A percentile compares a stretch with the other conserved stretches of the same genome.
phyloP scores from a whole-genome alignment of 92 coral and sea anemone species.

The Umimayanthus kanabou region DNA sequence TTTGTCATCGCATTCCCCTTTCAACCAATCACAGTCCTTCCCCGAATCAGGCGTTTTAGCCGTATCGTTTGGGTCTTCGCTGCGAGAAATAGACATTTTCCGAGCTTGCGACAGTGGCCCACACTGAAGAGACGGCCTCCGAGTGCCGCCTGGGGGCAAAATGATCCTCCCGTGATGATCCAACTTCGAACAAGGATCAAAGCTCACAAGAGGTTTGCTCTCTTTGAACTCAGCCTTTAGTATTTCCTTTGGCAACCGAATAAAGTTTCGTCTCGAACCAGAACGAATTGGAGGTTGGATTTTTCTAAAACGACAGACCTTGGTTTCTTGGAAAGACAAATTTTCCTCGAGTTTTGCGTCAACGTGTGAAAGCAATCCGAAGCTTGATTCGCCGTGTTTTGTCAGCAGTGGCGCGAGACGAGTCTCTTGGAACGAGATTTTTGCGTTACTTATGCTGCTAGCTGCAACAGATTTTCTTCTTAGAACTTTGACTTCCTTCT shows the following conservation, averaged over 20 bases:
- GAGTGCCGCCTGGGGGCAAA: neutral
- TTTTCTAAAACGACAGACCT: slow-evolving; percentile 38
- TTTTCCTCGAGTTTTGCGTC: neutral
- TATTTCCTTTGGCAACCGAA: slow-evolving; percentile 53
- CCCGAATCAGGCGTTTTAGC: neutral
- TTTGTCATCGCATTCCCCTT: neutral
- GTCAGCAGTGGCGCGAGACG: neutral
- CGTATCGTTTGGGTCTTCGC: neutral
- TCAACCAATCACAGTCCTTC: neutral
- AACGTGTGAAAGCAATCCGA: neutral
- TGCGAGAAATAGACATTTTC: neutral
- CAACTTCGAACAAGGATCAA: neutral
- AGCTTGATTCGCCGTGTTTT: neutral
- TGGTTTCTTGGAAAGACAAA: neutral
- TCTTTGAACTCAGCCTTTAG: slow-evolving; percentile 44
- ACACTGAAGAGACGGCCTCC: neutral
- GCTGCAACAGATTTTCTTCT: neutral
- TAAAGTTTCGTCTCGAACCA: slow-evolving; percentile 67
- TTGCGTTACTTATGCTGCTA: neutral
- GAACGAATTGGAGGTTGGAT: slow-evolving; percentile 67
- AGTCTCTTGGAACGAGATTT: neutral
- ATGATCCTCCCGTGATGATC: slow-evolving; percentile 15
- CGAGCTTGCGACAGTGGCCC: neutral
- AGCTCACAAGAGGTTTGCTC: neutral
- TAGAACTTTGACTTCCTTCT: neutral